Conservation (phyloP, 2,113 vertebrate genomes). For the Chiloscyllium plagiosum region DNA sequence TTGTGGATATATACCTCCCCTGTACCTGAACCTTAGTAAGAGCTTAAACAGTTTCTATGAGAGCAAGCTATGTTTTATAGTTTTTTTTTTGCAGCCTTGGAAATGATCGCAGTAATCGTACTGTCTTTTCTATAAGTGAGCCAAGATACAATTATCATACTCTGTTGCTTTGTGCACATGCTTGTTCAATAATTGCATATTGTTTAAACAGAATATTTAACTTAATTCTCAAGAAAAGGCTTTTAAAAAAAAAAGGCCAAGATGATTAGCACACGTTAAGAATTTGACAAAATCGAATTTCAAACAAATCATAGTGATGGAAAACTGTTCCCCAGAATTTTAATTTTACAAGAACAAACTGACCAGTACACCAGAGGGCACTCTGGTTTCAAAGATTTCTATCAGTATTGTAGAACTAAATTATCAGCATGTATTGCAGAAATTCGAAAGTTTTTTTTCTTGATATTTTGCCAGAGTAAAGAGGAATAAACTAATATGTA, state of each 20-base stretch:
- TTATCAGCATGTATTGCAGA: neutral
- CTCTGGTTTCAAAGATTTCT: conserved; percentile 31
- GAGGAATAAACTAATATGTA: neutral
- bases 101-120: neutral
- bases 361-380: neutral
- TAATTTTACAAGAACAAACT: conserved; percentile 11
- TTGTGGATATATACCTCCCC: neutral
- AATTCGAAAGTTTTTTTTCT: neutral
- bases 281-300: neutral
- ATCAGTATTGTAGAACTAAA: neutral
- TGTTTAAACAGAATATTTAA: neutral
- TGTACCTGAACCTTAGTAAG: neutral
- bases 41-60: neutral
- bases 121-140: neutral
- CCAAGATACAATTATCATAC: neutral
- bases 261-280: neutral
- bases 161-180: neutral
- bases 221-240: neutral
- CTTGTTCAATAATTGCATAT: neutral
- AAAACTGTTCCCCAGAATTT: neutral
- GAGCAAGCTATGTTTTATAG: neutral
- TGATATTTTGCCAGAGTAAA: neutral
- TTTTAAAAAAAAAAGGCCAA: too few species aligned
- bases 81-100: neutral
- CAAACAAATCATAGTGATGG: neutral